Conservation (phyloP, 2,797 vertebrate species). For the Tapera naevia region DNA sequence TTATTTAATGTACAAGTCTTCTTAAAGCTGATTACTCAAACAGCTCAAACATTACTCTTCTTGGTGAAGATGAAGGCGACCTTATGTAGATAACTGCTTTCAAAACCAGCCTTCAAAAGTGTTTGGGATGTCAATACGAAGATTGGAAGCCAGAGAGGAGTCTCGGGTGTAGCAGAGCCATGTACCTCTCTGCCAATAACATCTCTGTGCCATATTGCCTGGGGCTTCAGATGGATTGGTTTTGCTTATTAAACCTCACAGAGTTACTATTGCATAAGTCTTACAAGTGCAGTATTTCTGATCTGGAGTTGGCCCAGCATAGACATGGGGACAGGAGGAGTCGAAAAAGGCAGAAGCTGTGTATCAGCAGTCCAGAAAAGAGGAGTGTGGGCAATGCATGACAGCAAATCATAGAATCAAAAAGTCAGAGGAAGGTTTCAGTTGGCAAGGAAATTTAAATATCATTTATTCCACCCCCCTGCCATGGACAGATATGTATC, state of each 20-base stretch:
- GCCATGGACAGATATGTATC: not conserved
- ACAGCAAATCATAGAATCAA: not conserved
- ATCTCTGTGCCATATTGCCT: not conserved
- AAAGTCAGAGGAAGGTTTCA: not conserved
- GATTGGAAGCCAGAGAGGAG: not conserved
- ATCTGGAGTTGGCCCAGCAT: not conserved
- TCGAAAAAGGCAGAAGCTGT: not conserved
- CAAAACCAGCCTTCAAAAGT: not conserved
- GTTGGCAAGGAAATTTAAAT: not conserved
- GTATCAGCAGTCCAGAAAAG: not conserved
- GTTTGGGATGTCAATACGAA: not conserved
- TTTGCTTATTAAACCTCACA: not conserved
- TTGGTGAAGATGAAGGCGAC: not conserved
- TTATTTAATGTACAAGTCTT: not conserved
- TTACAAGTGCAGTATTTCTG: conserved; percentile 27
- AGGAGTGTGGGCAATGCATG: not conserved
- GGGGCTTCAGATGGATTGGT: not conserved
- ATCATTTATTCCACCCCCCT: not conserved
- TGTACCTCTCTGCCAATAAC: not conserved
- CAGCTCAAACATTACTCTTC: not conserved
- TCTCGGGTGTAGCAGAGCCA: not conserved
- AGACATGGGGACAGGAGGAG: conserved; percentile 4
- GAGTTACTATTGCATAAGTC: not conserved
- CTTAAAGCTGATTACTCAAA: not conserved
- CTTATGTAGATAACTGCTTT: not conserved